Evolutionary conservation across 2,797 vertebrate species (phyloP).

Genomic region (Paratrypauchen microcephalus): DNA sequence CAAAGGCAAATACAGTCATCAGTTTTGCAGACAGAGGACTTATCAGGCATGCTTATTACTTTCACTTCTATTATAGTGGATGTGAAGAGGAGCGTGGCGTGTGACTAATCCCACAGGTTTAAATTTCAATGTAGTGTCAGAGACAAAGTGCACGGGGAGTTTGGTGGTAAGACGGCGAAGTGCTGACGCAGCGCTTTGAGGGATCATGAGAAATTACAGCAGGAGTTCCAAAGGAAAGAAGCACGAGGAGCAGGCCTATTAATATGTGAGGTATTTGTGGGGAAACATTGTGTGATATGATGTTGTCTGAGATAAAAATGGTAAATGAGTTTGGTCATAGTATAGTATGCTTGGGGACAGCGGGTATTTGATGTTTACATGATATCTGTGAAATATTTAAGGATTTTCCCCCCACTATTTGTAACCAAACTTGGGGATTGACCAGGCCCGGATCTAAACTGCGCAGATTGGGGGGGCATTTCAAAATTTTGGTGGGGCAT

Average conservation of each 20-base stretch:
- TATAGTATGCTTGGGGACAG: no score
- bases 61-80: not conserved
- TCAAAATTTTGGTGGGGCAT: no score
- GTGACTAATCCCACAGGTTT: slow-evolving; percentile 13
- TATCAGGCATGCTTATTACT: slow-evolving; percentile 8
- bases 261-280: not conserved
- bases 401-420: no score
- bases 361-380: no score
- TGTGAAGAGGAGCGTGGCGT: not conserved
- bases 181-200: no score
- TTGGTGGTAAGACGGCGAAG: not conserved
- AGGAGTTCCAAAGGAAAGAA: not conserved
- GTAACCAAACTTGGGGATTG: no score
- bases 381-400: no score
- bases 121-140: not conserved
- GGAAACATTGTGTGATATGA: not conserved
- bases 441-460: no score
- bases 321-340: not conserved
- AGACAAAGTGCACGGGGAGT: not conserved
- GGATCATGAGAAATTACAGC: not conserved
- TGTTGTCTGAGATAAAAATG: not conserved
- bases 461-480: no score
- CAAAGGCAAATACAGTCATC: slow-evolving; percentile 5
- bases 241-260: not conserved
- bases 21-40: not conserved